These are phyloP conservation scores for Discoglossus pictus DNA, from an alignment of 2,797 vertebrate genomes.

Conservation along the genomic window DNA sequence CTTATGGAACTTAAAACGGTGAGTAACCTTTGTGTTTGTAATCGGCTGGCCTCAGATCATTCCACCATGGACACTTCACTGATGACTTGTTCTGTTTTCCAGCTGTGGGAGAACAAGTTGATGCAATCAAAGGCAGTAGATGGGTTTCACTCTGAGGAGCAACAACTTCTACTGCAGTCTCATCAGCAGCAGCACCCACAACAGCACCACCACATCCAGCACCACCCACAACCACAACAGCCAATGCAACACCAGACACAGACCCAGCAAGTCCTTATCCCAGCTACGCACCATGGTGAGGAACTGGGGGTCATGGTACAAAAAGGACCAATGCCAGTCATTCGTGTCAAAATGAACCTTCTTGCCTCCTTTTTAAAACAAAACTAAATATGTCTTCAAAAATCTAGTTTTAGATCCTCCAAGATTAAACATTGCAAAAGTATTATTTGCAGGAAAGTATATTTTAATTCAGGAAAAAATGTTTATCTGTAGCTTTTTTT, in stretches of 20 bases:
- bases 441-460: no score
- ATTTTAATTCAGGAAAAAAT: no score
- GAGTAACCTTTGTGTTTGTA: slow-evolving; percentile 52
- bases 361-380: no score
- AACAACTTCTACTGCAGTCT: slow-evolving; percentile 85
- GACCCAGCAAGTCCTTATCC: slow-evolving; percentile 87
- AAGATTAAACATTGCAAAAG: no score
- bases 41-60: neutral
- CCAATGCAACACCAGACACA: slow-evolving; percentile 77
- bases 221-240: slow-evolving; percentile 75
- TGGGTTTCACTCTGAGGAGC: slow-evolving; percentile 95
- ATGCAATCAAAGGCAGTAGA: slow-evolving; percentile 97
- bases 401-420: no score
- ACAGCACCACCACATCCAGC: slow-evolving; percentile 75
- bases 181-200: slow-evolving; percentile 73
- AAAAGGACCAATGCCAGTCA: no score
- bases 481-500: no score
- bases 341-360: no score
- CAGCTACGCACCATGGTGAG: slow-evolving; percentile 87
- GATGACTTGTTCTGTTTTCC: slow-evolving; percentile 47
- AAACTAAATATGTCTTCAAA: no score
- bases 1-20: slow-evolving; percentile 97
- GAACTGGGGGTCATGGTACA: no score
- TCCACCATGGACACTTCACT: neutral
- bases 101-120: slow-evolving; percentile 98